Base-by-base conservation (phyloP, 1,140 invertebrate species). In the Musca domestica region DNA sequence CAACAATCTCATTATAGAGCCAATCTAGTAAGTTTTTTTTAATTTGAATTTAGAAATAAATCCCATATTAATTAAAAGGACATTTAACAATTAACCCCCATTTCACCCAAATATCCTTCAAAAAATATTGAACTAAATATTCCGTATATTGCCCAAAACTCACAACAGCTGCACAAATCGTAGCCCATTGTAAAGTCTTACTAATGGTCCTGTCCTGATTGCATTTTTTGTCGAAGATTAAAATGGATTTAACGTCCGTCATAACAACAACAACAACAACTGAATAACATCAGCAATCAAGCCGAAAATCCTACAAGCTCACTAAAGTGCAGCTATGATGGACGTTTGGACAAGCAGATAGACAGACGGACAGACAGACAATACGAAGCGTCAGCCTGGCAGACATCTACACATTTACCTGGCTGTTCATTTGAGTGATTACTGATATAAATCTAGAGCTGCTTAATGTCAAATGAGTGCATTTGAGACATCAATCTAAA, bases 361-460 rank as follows among this genome's bases (percentile, higher is more conserved):
- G 56, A 34, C 56, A 30, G 22, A 58, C 17, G 23, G 25, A 58
- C 25, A 58, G 19, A 6, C 27, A 61, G 25, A 61, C 23, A 17
- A 19, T 10, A 10, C 20, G 17, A 22, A 51, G 20, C 48, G 20
- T 51, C 17, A 19, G 20, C 6, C 48, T 51, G 48, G 48, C 20
- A 41, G 34, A 51, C 48, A 19, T 20, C 48, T 51, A 22, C 20
- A 51, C 48, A 34, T 61, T 34, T 61, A 34, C 56, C 17, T 61
- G 27, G 56, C 56, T 61, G 17, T 41, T 34, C 27, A 19, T 61
- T 61, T 61, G 56, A 61, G 56, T 61, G 56, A 61, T 61, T 61
- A 20, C 27, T 34, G 56, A 61, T 61, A 61, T 61, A 61, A 61
- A 61, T 61, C 56, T 61, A 61, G 56, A 61, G 56, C 56, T 61